Evolutionary conservation across 1,140 invertebrate genomes (phyloP).

Genomic region (Daktulosphaira vitifoliae): DNA sequence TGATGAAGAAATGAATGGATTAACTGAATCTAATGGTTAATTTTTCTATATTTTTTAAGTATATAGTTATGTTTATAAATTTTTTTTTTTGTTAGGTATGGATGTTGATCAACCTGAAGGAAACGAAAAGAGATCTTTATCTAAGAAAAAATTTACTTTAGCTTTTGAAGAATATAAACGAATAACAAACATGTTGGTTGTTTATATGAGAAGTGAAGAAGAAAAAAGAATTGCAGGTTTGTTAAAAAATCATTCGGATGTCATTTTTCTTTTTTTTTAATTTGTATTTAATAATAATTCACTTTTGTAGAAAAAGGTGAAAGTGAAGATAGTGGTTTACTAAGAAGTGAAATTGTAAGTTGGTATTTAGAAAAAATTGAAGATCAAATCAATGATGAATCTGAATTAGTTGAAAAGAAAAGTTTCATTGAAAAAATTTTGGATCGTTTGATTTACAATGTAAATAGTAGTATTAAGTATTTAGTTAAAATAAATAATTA

Average conservation of each 20-base stretch:
- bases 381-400: conserved; percentile 72
- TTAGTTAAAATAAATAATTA: background rate
- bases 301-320: conserved; percentile 40
- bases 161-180: conserved; percentile 91
- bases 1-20: conserved; percentile 41
- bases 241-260: no score
- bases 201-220: conserved; percentile 81
- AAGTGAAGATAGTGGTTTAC: conserved; percentile 52
- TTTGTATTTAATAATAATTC: conserved; percentile 16
- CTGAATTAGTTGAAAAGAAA: conserved; percentile 83
- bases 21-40: conserved; percentile 26
- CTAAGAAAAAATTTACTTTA: conserved; percentile 70
- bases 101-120: conserved; percentile 35
- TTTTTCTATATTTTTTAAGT: no score
- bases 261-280: no score
- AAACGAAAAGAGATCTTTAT: conserved; percentile 39
- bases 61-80: no score
- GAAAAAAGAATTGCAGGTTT: conserved; percentile 46
- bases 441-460: conserved; percentile 82
- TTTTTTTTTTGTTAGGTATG: conserved; percentile 3
- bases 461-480: conserved; percentile 47
- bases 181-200: conserved; percentile 82
- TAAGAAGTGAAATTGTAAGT: conserved; percentile 73
- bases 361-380: conserved; percentile 92
- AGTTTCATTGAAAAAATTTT: conserved; percentile 90